phyloP scores from a whole-genome alignment of 92 coral and sea anemone genomes.

The Porites divaricata region DNA sequence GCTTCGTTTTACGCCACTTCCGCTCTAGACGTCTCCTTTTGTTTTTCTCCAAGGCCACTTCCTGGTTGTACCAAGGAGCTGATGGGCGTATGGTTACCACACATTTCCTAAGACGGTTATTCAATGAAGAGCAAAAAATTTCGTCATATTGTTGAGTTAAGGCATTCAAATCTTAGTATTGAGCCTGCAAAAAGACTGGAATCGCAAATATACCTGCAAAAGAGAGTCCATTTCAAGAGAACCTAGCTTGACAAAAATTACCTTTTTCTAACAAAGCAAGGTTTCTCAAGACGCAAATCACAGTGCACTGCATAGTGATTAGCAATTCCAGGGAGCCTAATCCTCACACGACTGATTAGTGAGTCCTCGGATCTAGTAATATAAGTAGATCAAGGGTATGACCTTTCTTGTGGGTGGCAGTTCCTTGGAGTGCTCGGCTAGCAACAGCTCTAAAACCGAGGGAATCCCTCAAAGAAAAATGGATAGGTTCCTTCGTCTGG shows the following conservation, averaged over 20 bases:
- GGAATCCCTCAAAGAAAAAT: not conserved
- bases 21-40: slow-evolving; percentile 21
- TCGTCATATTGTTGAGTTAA: slow-evolving; percentile 19
- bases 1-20: slow-evolving; percentile 5
- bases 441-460: not conserved
- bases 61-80: slow-evolving; percentile 32
- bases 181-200: not conserved
- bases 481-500: not conserved
- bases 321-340: not conserved
- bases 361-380: not conserved
- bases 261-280: no score
- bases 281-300: not conserved
- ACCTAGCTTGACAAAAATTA: no score
- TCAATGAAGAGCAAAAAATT: slow-evolving; percentile 4
- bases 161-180: not conserved
- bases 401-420: not conserved
- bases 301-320: not conserved
- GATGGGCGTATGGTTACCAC: slow-evolving; percentile 19
- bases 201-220: not conserved
- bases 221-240: no score
- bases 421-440: not conserved
- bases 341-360: not conserved
- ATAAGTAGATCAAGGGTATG: not conserved
- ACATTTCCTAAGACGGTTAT: slow-evolving; percentile 13
- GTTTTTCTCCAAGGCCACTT: slow-evolving; percentile 13